Conservation (phyloP, 2,113 vertebrate species). For the Sorex fumeus region DNA sequence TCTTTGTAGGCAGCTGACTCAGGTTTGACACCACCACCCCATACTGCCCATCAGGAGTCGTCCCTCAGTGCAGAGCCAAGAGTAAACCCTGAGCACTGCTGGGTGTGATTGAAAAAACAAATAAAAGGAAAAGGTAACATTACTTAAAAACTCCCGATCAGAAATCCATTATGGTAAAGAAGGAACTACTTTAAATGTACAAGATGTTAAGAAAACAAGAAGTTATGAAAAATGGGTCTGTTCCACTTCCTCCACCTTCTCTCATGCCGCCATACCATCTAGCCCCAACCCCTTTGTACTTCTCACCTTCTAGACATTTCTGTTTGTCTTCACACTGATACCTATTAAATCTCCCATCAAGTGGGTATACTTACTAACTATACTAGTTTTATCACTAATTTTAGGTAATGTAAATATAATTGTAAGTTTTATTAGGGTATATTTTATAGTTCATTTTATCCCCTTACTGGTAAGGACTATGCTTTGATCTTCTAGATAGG, state of each 20-base stretch:
- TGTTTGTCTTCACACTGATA: background rate
- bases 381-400: background rate
- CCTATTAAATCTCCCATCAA: background rate
- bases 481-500: background rate
- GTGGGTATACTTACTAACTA: background rate
- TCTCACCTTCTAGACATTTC: background rate
- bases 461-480: background rate
- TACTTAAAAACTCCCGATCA: background rate
- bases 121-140: background rate
- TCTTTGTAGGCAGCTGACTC: too few relatives aligned
- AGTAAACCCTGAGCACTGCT: too few relatives aligned
- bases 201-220: background rate
- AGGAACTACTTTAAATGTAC: background rate
- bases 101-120: too few relatives aligned
- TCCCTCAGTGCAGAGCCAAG: too few relatives aligned
- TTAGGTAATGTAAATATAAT: background rate
- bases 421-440: background rate
- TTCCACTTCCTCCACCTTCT: background rate
- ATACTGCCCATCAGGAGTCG: too few relatives aligned
- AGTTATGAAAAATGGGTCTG: background rate
- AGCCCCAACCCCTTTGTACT: background rate
- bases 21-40: too few relatives aligned
- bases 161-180: slow-evolving; percentile 12
- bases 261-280: background rate
- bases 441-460: background rate